Percentiles rank a stretch among this genome's conserved stretches.
These are phyloP conservation scores for Pangasius djambal DNA, from an alignment of 2,797 vertebrate genomes.

Conservation along the genomic window DNA sequence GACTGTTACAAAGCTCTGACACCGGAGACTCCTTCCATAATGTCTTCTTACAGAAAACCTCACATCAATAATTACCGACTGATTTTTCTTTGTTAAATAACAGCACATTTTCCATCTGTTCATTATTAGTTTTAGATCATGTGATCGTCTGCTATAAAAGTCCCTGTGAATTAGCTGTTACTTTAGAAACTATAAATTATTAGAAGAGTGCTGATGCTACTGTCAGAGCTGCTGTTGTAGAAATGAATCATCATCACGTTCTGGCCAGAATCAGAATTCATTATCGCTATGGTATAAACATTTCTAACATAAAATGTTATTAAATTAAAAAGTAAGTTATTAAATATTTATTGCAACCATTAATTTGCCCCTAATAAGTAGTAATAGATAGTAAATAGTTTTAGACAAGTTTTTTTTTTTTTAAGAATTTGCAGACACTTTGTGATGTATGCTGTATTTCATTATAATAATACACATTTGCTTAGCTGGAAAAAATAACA, in stretches of 20 bases:
- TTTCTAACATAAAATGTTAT: background rate
- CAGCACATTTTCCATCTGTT: background rate
- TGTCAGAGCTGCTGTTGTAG: background rate
- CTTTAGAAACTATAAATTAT: background rate
- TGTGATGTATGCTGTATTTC: background rate
- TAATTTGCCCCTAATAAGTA: background rate
- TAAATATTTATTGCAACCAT: too few species aligned
- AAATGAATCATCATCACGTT: background rate
- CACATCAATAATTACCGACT: background rate
- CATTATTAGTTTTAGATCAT: background rate
- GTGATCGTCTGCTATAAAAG: background rate
- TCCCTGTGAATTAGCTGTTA: background rate
- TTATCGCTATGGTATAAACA: background rate
- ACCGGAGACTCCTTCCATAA: background rate
- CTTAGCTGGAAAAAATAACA: constrained; percentile 23
- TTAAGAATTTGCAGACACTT: background rate
- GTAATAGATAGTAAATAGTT: background rate
- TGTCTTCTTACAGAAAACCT: background rate
- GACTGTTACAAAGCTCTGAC: background rate
- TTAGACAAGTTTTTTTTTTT: background rate
- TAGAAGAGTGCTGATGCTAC: background rate
- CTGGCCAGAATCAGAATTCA: background rate
- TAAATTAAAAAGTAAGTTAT: too few species aligned
- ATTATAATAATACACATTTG: background rate
- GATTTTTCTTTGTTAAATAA: background rate